Conservation (phyloP, 2,113 vertebrate species). For the Ceyx melanurus region DNA sequence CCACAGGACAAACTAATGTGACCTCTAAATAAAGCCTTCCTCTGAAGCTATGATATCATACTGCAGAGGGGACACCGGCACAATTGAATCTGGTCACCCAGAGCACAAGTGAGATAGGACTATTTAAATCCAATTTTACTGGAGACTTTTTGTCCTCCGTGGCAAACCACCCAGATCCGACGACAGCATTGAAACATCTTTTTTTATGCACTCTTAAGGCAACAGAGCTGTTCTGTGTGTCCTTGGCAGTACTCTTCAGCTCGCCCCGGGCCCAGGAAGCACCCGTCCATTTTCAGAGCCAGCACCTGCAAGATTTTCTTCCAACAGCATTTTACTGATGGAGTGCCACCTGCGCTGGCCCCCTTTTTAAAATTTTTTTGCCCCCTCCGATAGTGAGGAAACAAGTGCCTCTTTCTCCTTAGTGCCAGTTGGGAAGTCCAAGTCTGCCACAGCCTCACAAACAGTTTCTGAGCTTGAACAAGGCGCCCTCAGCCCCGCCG, state of each 20-base stretch:
- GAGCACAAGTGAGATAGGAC: conserved; percentile 83
- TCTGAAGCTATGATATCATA: conserved; percentile 88
- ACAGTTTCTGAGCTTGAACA: conserved; percentile 30
- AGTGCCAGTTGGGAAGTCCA: conserved; percentile 66
- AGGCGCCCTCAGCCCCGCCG: conserved; percentile 34
- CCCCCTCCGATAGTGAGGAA: not conserved
- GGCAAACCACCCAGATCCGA: conserved; percentile 80
- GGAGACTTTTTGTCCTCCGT: conserved; percentile 82
- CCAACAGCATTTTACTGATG: conserved; percentile 67
- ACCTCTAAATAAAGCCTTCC: conserved; percentile 84
- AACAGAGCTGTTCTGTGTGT: conserved; percentile 75
- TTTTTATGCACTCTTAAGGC: conserved; percentile 79
- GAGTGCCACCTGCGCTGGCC: conserved; percentile 75
- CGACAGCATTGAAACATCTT: conserved; percentile 85
- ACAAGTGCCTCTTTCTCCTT: conserved; percentile 77
- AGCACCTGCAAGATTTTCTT: conserved; percentile 76
- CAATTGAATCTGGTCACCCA: conserved; percentile 85
- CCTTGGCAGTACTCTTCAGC: conserved; percentile 71
- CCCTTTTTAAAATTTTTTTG: not conserved
- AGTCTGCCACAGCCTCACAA: conserved; percentile 68
- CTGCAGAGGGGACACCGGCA: conserved; percentile 81
- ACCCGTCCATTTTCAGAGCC: conserved; percentile 60
- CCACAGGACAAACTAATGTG: conserved; percentile 83
- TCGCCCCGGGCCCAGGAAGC: conserved; percentile 76
- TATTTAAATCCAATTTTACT: conserved; percentile 82